Conservation (phyloP, 2,888 invertebrate species). For the Phanerotoma sp. region DNA sequence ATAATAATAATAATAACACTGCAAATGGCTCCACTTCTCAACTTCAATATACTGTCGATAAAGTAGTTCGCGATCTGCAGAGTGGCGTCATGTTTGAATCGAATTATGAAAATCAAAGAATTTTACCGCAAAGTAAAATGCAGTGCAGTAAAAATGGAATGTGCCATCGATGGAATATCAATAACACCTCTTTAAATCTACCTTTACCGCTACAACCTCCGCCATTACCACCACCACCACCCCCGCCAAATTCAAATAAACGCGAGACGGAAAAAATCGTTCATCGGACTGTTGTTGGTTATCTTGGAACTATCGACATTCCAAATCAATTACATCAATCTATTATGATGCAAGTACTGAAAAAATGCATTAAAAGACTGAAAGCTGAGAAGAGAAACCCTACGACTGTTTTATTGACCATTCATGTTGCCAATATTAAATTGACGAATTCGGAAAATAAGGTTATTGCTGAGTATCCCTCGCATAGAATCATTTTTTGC, state of each 20-base stretch:
- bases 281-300: conserved; percentile 86
- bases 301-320: conserved; percentile 95
- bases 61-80: conserved; percentile 60
- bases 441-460: conserved; percentile 77
- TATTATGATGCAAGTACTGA: conserved; percentile 73
- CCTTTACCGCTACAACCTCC: not conserved
- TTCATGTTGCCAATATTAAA: conserved; percentile 77
- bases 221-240: conserved; percentile 46
- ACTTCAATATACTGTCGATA: conserved; percentile 58
- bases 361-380: conserved; percentile 85
- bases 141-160: conserved; percentile 44
- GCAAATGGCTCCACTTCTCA: not conserved
- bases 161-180: conserved; percentile 55
- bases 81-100: conserved; percentile 59
- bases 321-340: conserved; percentile 78
- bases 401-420: conserved; percentile 81
- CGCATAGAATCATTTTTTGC: conserved; percentile 83
- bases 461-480: conserved; percentile 83
- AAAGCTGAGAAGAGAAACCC: conserved; percentile 86
- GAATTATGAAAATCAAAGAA: not conserved
- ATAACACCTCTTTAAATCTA: not conserved
- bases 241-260: conserved; percentile 50
- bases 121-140: conserved; percentile 40
- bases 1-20: conserved; percentile 30
- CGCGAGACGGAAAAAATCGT: conserved; percentile 62